These are phyloP conservation scores for Pantherophis vulpinus DNA, from an alignment of 2,797 vertebrate species.

Conservation along the genomic window DNA sequence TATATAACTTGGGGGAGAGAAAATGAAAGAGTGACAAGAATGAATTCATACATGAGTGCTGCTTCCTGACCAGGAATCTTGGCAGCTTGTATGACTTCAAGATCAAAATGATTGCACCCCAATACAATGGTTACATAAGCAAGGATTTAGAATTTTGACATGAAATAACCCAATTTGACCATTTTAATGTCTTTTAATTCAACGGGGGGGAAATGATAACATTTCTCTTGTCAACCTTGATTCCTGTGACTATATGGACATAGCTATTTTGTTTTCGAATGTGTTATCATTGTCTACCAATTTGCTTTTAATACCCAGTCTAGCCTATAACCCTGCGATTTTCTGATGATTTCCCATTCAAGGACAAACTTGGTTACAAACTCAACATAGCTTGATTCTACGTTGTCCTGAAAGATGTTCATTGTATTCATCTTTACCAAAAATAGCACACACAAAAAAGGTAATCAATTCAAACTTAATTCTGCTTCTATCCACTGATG, in stretches of 20 bases:
- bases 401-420: background rate
- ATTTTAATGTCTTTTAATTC: background rate
- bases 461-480: background rate
- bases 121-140: background rate
- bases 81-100: background rate
- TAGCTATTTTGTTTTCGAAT: background rate
- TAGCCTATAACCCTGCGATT: background rate
- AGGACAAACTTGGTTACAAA: background rate
- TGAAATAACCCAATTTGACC: background rate
- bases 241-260: background rate
- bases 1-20: background rate
- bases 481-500: background rate
- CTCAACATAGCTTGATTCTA: background rate
- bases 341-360: background rate
- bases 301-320: background rate
- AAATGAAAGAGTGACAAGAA: background rate
- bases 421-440: background rate
- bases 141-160: background rate
- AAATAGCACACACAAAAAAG: background rate
- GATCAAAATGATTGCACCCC: background rate
- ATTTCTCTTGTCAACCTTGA: background rate
- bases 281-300: background rate
- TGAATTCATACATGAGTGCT: background rate
- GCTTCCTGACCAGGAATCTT: background rate
- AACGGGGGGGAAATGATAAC: accelerated